Base-by-base conservation (phyloP, 2,888 invertebrate genomes). In the Chironomus riparius region DNA sequence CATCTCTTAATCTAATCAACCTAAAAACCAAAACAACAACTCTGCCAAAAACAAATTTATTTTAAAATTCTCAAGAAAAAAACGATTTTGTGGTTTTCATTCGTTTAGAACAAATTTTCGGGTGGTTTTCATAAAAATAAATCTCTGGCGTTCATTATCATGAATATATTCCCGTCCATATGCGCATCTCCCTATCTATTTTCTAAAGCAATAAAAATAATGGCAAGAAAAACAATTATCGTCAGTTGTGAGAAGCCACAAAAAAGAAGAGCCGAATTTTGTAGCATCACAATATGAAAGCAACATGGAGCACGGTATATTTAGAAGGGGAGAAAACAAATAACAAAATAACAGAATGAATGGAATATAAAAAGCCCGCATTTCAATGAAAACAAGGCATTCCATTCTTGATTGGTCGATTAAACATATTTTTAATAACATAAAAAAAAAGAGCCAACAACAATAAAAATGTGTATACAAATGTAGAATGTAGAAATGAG, bases 331-430 rank as follows among this genome's bases (percentile, higher is more conserved):
- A n/a, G 22, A 65, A 65, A 24, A 24, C 22, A 65, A 24, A 65
- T 13, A 65, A 65, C 65, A 65, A 65, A n/a, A 65, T 62, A 62
- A 62, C 22, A 62, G n/a, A 62, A 62, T 15, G 62, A 62, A 62
- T 7, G 21, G 22, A 65, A 65, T 24, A 13, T 21, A 65, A 65
- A 65, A 24, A 65, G 15, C 68, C 68, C 48, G 28, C 71, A 71
- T 71, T 71, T 47, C 48, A 70, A 28, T 47, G 47, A 22, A 47
- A 62, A 73, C 62, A 47, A 73, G 47, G 68, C 72, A 56, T 38
- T 22, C 72, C 50, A 50, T 18, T 74, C 74, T 74, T 21, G 72
- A 74, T 74, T 74, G 74, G 74, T 65, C 74, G 74, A 74, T 74
- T 74, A 74, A 74, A 74, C 74, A 74, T 65, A 65, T 68, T 38